phyloP scores from a whole-genome alignment of 2,797 vertebrate genomes.

The Discoglossus pictus region DNA sequence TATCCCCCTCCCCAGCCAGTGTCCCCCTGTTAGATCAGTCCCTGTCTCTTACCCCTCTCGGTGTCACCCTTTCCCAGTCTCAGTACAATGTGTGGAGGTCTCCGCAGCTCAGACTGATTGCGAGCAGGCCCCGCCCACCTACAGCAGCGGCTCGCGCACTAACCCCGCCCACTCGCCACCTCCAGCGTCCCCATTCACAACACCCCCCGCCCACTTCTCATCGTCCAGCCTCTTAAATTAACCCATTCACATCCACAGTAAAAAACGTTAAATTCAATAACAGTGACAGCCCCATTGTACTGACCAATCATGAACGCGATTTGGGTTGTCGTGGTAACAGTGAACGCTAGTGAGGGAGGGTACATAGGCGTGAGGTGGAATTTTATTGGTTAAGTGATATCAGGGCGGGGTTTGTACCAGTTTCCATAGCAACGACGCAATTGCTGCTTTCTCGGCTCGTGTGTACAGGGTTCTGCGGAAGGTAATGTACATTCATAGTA shows the following conservation, averaged over 20 bases:
- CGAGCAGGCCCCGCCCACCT: not conserved
- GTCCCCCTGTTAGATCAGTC: too few relatives aligned
- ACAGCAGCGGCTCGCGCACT: not conserved
- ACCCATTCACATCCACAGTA: too few relatives aligned
- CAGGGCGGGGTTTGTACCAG: not conserved
- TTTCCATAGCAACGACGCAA: constrained; percentile 39
- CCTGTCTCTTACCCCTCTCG: too few relatives aligned
- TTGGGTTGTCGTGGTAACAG: not conserved
- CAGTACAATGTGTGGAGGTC: too few relatives aligned
- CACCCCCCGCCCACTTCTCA: not conserved
- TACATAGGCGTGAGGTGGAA: not conserved
- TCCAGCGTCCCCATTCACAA: not conserved
- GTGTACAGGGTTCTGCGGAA: not conserved
- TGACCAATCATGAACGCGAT: too few relatives aligned
- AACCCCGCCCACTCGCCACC: not conserved
- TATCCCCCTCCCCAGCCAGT: too few relatives aligned
- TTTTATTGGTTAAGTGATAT: fast-evolving
- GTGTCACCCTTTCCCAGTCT: too few relatives aligned
- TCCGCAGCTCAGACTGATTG: too few relatives aligned
- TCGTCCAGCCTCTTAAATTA: too few relatives aligned
- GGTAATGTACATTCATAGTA: constrained; percentile 19
- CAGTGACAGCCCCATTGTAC: too few relatives aligned
- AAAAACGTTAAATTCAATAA: too few relatives aligned
- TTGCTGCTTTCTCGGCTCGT: not conserved
- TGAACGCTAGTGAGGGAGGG: not conserved